Evolutionary conservation across 2,797 vertebrate species (phyloP), one percentile per base, ranked within the genome.

Genomic region (Microchirus variegatus): DNA sequence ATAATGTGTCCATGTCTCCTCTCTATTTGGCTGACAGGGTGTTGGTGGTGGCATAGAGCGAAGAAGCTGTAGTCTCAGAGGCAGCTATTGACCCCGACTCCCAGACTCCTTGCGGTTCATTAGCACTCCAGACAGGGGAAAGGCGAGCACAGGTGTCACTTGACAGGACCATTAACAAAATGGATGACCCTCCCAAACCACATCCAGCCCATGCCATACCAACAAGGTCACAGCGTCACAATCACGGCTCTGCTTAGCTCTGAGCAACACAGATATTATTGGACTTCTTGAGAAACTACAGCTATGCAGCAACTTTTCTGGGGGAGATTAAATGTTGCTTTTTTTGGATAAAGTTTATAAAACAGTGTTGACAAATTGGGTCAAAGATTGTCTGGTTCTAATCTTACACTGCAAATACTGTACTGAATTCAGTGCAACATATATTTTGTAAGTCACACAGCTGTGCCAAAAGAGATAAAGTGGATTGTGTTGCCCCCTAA

Each of bases 111-210:
- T 64, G 75, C 79, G 88, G 83, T 92, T 93, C 92, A 93, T 93
- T 93, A 92, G 90, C 90, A 88, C 91, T 90, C 89, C 82, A 91
- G 92, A 92, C 91, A 91, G 89, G 87, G 87, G 84, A 90, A 89
- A 91, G 90, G 87, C 85, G 71, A 90, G 92, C 91, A 91, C 93
- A 93, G 93, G 93, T 92, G 92, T 92, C 91, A 93, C 90, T 90
- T 94, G 93, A 93, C 92, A 93, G 91, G 77, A 88, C 91, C 92
- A 93, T 94, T 94, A 93, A 92, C 82, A 89, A 89, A 93, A 92
- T 92, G 83, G 90, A 92, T 92, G 91, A 91, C 92, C 88, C 88
- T 88, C 82, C 87, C 72, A 83, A 86, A 84, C 86, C 80, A 71
- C 77, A 70, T 84, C 75, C 83, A 84, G 84, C 77, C 81, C 75